Evolutionary conservation across 2,888 invertebrate species (phyloP), one percentile per base, ranked within the genome.

Genomic region (Gymnoscelis rufifasciata): DNA sequence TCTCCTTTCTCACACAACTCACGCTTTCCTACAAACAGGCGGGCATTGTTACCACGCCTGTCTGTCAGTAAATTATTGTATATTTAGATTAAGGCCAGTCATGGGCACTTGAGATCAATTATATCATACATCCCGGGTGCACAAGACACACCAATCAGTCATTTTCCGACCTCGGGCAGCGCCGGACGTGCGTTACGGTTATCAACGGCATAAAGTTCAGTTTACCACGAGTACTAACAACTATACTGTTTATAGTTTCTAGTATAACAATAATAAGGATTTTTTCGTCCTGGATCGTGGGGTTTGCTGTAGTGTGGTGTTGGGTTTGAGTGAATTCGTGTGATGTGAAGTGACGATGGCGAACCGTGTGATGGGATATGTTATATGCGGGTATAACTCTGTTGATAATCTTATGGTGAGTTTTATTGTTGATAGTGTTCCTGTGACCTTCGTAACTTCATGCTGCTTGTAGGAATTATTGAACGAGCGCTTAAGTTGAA

Each of bases 351-450:
- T 64, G 62, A 54, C 29, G 29, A 89, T 89, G 89, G 83, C 89
- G 48, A 88, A 83, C 61, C 73, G 78, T 55, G 81, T 89, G 66
- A 82, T 90, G 81, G 90, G 90, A 59, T 90, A 91, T 60, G 89
- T 90, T 48, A 88, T 89, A 62, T 91, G 91, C 76, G 91, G 91
- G 54, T 90, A 90, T 62, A 88, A 88, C 62, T 90, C 91, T 43
- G 89, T 90, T 59, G 90, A 91, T 66, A 89, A 90, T 76, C 64
- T 88, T 30, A 64, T 88, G 90, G 91, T 91, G 71, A 89, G 84
- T 75, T 35, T 31, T 5, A 19, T 19, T 5, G 19, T 19, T 19
- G 19, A 19, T 19, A 19, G 19, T n/a, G n/a, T n/a, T n/a, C n/a
- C n/a, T n/a, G n/a, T n/a, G n/a, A n/a, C n/a, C n/a, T n/a, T n/a